Evolutionary conservation across 1,140 invertebrate genomes (phyloP), one percentile per base, ranked within the genome.

Genomic region (Dreissena polymorpha): DNA sequence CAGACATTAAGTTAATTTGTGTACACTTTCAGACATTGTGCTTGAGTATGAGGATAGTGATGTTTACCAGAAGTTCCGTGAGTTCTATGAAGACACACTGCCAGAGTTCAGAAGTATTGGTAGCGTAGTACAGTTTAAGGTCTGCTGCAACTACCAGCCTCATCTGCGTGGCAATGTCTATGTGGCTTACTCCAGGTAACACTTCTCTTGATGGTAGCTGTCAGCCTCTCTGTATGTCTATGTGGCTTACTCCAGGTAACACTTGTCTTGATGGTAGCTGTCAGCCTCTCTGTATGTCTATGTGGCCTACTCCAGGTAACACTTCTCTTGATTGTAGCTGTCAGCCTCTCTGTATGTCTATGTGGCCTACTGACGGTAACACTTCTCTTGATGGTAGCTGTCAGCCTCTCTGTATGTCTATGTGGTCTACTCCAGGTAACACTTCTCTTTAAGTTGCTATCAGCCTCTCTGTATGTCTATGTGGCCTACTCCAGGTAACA

Each of bases 101-200:
- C 95, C 95, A 5, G 97, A 98, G 93, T 94, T 98, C 87, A 94
- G 96, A 91, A 95, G 94, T 85, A 95, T 95, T 92, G 98, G 97
- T 21, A 94, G 94, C 88, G 95, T 98, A 68, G 84, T 93, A n/a
- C 96, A 97, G 87, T 95, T 98, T 88, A 96, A 96, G 92, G 96
- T 97, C 16, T 97, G 97, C 90, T 95, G 96, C 89, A 99, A 99
- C 91, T 95, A 94, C 80, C 96, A 97, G 89, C 94, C 95, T 73
- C 97, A 99, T 94, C 93, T 99, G 0, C 93, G 97, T 74, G 97
- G 97, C 0, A 98, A 99, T 93, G 96, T 98, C 65, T 99, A 98
- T 90, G 94, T 98, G 63, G 96, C 98, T 90, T 99, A 96, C 94
- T 91, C 92, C 27, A 94, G 93, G 87, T 94, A 95, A 86, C 94